These are phyloP conservation scores for Eurytoma adleriae DNA, from an alignment of 2,888 invertebrate genomes.

Conservation along the genomic window DNA sequence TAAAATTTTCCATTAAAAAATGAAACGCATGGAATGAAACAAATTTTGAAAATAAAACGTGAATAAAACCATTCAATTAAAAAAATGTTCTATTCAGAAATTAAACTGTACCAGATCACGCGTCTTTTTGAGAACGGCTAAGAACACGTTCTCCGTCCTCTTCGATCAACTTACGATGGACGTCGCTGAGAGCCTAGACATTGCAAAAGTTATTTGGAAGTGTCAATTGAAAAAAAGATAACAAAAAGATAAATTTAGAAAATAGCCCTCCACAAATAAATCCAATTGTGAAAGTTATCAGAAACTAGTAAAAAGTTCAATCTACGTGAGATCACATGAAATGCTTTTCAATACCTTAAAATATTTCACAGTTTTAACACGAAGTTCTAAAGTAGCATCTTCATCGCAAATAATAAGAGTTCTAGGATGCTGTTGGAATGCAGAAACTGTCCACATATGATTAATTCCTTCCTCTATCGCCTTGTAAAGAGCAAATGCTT, in stretches of 20 bases:
- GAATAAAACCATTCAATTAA: constrained; percentile 16
- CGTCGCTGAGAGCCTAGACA: constrained; percentile 86
- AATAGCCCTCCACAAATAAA: constrained; percentile 36
- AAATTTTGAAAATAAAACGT: constrained; percentile 21
- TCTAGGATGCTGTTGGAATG: constrained; percentile 96
- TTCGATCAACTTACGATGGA: constrained; percentile 90
- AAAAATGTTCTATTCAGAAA: constrained; percentile 28
- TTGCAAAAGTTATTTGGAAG: constrained; percentile 52
- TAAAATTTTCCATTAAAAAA: not conserved
- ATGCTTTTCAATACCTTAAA: constrained; percentile 84
- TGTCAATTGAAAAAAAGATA: constrained; percentile 43
- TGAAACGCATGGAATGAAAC: not conserved
- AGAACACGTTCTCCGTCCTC: constrained; percentile 75
- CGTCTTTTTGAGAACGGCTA: constrained; percentile 62
- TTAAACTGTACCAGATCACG: constrained; percentile 55
- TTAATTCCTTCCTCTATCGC: constrained; percentile 99
- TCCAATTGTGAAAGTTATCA: constrained; percentile 25
- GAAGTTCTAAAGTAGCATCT: constrained; percentile 96
- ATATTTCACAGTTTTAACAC: constrained; percentile 99
- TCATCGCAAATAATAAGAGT: constrained; percentile 98
- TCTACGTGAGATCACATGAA: constrained; percentile 14
- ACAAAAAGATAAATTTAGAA: constrained; percentile 39
- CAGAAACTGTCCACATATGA: constrained; percentile 99
- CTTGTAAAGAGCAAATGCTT: constrained; percentile 96
- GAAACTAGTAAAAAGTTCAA: constrained; percentile 19